Evolutionary conservation across 2,888 invertebrate genomes (phyloP), one percentile per base, ranked within the genome.

Genomic region (Chymomyza fuscimana): DNA sequence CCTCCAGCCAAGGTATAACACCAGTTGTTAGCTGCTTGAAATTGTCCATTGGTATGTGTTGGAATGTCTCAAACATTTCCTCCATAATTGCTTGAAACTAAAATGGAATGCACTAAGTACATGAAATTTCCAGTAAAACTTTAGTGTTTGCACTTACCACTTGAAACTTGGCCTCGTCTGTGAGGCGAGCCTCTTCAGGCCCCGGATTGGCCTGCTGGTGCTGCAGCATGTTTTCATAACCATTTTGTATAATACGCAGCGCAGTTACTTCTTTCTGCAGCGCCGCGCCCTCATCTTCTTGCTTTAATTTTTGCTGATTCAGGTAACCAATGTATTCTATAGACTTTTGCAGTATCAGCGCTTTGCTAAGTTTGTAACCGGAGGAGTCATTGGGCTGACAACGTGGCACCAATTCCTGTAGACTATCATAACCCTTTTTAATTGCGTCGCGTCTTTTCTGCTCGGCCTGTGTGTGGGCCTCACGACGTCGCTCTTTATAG

Each of bases 371-470:
- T 92, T 99, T 99, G 91, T 98, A 97, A 29, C 97, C 97, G 22
- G 96, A 96, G 32, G 97, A 94, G 91, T 98, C 98, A 52, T 96
- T 96, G 89, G 97, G 97, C 90, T 97, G 97, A 89, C 98, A 98
- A 66, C 96, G 97, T 0, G 98, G 98, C 12, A 99, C 98, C 76
- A 98, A 92, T 86, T 96, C 96, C 92, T 98, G 98, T 19, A 99
- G 93, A 3, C 96, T 96, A 91, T 98, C 98, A 91, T 99, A 99
- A 0, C 98, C 98, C 91, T 97, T 98, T 92, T 98, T 99, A 75
- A 99, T 99, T 2, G 98, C 98, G 94, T 99, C 98, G 87, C 98
- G 94, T 77, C 99, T 93, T 90, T 98, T 98, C 91, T 99, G 98
- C 92, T 99, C 99, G 3, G 99, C 98, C 93, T 98, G 94, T 0